Base-by-base conservation (phyloP, 1,140 invertebrate species). In the Eumeta japonica region DNA sequence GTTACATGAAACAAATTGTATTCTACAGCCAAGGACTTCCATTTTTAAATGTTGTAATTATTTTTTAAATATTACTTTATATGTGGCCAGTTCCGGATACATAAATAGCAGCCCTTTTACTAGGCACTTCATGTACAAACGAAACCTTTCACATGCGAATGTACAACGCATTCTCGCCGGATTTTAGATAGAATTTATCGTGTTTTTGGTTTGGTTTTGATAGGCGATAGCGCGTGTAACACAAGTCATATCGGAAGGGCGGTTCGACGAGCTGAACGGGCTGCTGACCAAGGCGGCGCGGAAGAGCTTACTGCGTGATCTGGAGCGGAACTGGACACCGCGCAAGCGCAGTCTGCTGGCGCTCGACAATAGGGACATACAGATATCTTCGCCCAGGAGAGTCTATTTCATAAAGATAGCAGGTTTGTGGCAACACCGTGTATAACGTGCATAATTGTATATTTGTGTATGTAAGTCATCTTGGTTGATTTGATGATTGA, bases 401-500 rank as follows among this genome's bases (percentile, higher is more conserved):
- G 65, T 74, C 2, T 63, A 72, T 41, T 74, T 74, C 29, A 71
- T 74, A 38, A 57, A 55, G 29, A 66, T 74, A 29, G 64, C 57
- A 27, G 63, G 66, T n/a, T n/a, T n/a, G n/a, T n/a, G n/a, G n/a
- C 12, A 9, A 31, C 7, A 31, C 7, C n/a, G 7, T 24, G n/a
- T 24, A 7, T 7, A 24, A 24, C 7, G 20, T 7, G 20, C 7
- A n/a, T 24, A n/a, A n/a, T 24, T 24, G 20, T 24, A 24, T 7
- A 24, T 7, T 24, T 24, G n/a, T 24, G n/a, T 7, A 7, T 24
- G 7, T 24, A n/a, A 24, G n/a, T 24, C 7, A n/a, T 7, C 20
- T 24, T n/a, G n/a, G n/a, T n/a, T n/a, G n/a, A 7, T 24, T 24
- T 24, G 7, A 24, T 24, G 20, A 24, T 24, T 24, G n/a, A 7